Evolutionary conservation across 2,113 vertebrate genomes (phyloP).

Genomic region (Corythornis vintsioides): DNA sequence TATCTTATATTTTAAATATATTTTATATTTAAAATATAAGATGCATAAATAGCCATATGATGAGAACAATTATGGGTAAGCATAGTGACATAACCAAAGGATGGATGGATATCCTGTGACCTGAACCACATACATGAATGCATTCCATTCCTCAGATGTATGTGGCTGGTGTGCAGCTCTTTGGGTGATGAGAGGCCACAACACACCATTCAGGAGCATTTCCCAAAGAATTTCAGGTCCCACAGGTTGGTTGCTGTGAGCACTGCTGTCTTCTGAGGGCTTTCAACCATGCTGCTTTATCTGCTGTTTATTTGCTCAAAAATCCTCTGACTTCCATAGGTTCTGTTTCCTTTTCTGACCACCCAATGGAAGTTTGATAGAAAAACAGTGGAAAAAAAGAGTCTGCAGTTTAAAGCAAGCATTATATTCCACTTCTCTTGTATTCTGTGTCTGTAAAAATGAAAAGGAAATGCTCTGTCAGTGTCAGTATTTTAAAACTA

Average conservation of each 20-base stretch:
- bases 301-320: background rate
- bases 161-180: background rate
- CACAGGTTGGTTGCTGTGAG: background rate
- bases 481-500: background rate
- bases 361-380: background rate
- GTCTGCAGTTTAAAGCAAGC: background rate
- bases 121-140: accelerated
- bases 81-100: background rate
- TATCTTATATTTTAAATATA: too few relatives aligned
- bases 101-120: accelerated
- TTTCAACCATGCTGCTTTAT: background rate
- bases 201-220: accelerated
- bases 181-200: background rate
- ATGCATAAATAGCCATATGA: background rate
- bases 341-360: background rate
- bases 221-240: background rate
- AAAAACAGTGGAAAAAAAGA: background rate
- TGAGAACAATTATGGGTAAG: background rate
- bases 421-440: background rate
- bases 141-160: accelerated
- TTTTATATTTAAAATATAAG: too few relatives aligned
- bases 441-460: background rate
- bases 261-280: background rate
- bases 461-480: background rate
- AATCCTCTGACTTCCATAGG: background rate